Evolutionary conservation across 1,140 invertebrate species (phyloP), one percentile per base, ranked within the genome.

Genomic region (Drosophila arawakana): DNA sequence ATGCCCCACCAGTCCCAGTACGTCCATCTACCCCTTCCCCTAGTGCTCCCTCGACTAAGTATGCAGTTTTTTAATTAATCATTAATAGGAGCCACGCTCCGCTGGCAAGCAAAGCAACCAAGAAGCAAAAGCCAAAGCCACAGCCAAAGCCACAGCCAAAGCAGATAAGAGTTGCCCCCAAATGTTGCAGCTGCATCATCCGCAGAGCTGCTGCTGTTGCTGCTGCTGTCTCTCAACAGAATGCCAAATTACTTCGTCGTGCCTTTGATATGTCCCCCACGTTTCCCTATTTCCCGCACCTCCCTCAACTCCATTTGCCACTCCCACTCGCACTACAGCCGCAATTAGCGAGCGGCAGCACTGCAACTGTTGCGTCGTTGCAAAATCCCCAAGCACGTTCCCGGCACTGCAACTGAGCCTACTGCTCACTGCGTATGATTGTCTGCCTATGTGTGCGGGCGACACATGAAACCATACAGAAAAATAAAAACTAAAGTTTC

Each of bases 41-140:
- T 7, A 30, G 39, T 13, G 25, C 6, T 59, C 11, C 52, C n/a
- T 50, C 13, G 9, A 11, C 30, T 34, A 41, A 60, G 65, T 62
- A 73, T 83, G 79, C 83, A 79, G 68, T 79, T 86, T 86, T 88
- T 86, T 83, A 86, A 86, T 86, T 86, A 86, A 88, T 86, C 83
- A 86, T 86, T 86, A 88, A 86, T 88, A 80, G 75, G 54, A 80
- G 70, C 80, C 80, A 86, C 80, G 83, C 83, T 88, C 55, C 69
- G 80, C 70, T 88, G 82, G 67, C 77, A 72, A 21, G 18, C 60
- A 72, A 66, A 76, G 73, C 68, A 71, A 65, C 57, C 41, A 80
- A 77, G 43, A 30, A 61, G 43, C 13, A 30, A 21, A 9, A 55
- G 54, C 41, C 59, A 46, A 30, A 57, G 50, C 41, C 59, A 34